Evolutionary conservation across 2,797 vertebrate species (phyloP).

Genomic region (Erethizon dorsatum): DNA sequence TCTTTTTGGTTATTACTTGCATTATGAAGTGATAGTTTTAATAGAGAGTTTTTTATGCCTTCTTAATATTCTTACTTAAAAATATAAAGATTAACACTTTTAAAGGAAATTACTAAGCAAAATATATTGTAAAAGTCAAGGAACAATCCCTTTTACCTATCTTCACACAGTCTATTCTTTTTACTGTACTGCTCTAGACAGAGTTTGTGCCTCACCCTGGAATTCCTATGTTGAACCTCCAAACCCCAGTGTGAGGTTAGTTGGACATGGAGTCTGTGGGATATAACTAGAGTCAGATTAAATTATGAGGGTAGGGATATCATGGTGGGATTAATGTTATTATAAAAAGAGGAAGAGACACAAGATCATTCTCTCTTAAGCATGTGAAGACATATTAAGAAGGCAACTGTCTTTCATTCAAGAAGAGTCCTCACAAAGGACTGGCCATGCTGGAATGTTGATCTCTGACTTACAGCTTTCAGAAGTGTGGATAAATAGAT

Average conservation of each 20-base stretch:
- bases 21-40: background rate
- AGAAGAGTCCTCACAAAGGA: background rate
- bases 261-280: background rate
- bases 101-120: background rate
- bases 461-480: background rate
- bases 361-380: background rate
- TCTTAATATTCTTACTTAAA: background rate
- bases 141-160: background rate
- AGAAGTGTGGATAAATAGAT: background rate
- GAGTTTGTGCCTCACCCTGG: background rate
- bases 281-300: background rate
- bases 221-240: background rate
- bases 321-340: background rate
- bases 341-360: background rate
- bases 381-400: background rate
- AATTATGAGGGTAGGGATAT: background rate
- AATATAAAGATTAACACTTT: background rate
- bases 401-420: background rate
- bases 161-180: background rate
- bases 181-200: background rate
- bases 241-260: background rate
- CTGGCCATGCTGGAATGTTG: fast-evolving
- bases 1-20: background rate
- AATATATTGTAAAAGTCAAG: background rate
- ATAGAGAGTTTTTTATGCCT: background rate